Percentiles rank a stretch among this genome's conserved stretches.
Evolutionary conservation across 2,888 invertebrate genomes (phyloP).

Genomic region (Caenorhabditis uteleia): DNA sequence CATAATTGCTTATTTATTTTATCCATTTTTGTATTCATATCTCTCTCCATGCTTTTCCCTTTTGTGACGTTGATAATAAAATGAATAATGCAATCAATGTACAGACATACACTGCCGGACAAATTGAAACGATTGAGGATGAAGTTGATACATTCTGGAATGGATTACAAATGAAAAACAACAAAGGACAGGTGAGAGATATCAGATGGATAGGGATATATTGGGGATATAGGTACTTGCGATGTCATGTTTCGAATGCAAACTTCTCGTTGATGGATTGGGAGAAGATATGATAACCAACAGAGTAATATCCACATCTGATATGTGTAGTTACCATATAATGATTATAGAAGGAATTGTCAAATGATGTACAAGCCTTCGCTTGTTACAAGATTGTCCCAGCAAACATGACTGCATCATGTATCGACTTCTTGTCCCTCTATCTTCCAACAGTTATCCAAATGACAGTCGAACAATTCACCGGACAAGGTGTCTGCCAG

Average conservation of each 20-base stretch:
- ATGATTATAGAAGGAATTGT: conserved; percentile 44
- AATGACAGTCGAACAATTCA: conserved; percentile 58
- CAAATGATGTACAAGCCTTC: conserved; percentile 45
- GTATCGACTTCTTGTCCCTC: conserved; percentile 56
- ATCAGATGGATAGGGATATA: background rate
- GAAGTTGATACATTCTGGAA: conserved; percentile 30
- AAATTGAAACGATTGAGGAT: conserved; percentile 12
- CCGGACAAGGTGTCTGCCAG: conserved; percentile 43
- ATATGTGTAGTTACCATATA: background rate
- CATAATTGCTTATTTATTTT: too few species aligned
- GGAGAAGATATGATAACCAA: conserved; percentile 31
- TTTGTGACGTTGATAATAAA: too few species aligned
- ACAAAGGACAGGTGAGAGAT: conserved; percentile 21
- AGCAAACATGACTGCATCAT: conserved; percentile 49
- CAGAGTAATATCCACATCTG: conserved; percentile 15
- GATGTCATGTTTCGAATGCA: conserved; percentile 54
- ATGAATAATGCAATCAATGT: background rate
- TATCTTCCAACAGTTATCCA: conserved; percentile 60
- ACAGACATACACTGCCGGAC: conserved; percentile 7
- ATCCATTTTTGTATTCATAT: conserved; percentile 6
- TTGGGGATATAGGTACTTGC: conserved; percentile 19
- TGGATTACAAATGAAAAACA: conserved; percentile 15
- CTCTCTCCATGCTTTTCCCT: background rate
- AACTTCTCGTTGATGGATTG: conserved; percentile 37
- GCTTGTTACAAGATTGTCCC: conserved; percentile 55